Base-by-base conservation (phyloP, 2,888 invertebrate genomes). In the Coronaproctus castanopsis region DNA sequence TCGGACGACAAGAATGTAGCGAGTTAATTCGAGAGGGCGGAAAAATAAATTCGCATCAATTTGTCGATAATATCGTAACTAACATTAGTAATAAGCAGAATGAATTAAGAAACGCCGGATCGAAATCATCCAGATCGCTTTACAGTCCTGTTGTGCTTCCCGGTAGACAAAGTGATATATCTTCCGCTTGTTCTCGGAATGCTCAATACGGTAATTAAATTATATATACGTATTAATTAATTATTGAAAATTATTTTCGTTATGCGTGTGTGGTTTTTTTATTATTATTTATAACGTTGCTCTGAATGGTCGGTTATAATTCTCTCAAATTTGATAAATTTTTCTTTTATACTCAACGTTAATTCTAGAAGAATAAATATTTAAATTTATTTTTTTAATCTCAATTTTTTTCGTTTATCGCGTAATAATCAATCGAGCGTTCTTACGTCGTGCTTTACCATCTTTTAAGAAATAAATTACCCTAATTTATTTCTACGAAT, bases 121-220 rank as follows among this genome's bases (percentile, higher is more conserved):
- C 76, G 62, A 76, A 76, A 65, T 73, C 74, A 65, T 67, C 68
- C 57, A 36, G 36, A 36, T 67, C 57, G 1, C 23, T 59, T 2
- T 59, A 59, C 21, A 59, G 59, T 56, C 21, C 50, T 73, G 74
- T 61, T 72, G 72, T 57, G 14, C 50, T 51, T 54, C 5, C 5
- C 36, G 14, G 36, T 36, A 36, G 14, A 36, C 14, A 5, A 14
- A 36, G 36, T 14, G 5, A 36, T 36, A 8, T 14, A 36, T 36
- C 36, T 8, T 36, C 36, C 5, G 36, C 24, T 48, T 55, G 21
- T 58, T 57, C 14, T 61, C 52, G 21, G 48, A 50, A n/a, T 52
- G 22, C n/a, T 36, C 8, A 36, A 36, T 8, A 36, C 5, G 36
- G 36, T 36, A 36, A 36, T 14, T 8, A 36, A n/a, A n/a, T n/a